Conservation (phyloP, 2,113 vertebrate genomes). For the Nesoenas mayeri region DNA sequence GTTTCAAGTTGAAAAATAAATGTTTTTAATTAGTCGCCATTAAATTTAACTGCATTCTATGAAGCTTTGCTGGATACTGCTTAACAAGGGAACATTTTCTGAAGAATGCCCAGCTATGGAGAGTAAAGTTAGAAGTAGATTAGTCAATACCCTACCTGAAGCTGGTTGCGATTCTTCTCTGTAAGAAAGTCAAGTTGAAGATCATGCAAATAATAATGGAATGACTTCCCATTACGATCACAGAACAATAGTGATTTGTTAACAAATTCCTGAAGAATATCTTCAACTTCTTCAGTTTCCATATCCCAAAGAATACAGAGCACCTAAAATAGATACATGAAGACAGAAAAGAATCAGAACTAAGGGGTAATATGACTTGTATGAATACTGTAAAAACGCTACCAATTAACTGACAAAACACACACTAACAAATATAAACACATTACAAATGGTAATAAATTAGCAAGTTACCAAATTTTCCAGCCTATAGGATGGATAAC, state of each 20-base stretch:
- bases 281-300: constrained; percentile 93
- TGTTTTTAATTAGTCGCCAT: neutral
- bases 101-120: neutral
- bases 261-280: constrained; percentile 92
- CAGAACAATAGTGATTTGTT: constrained; percentile 94
- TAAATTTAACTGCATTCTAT: neutral
- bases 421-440: neutral
- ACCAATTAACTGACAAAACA: neutral
- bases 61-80: neutral
- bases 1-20: neutral
- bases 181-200: constrained; percentile 94
- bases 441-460: neutral
- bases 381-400: neutral
- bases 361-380: neutral
- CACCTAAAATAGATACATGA: constrained; percentile 75
- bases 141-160: constrained; percentile 76
- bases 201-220: constrained; percentile 94
- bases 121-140: neutral
- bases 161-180: constrained; percentile 86
- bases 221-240: constrained; percentile 87
- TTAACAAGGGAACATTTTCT: neutral
- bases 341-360: constrained; percentile 9
- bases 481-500: neutral
- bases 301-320: constrained; percentile 92
- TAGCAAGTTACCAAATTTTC: neutral